Evolutionary conservation across 2,888 invertebrate genomes (phyloP).

Genomic region (Scaptodrosophila latifasciaeformis): DNA sequence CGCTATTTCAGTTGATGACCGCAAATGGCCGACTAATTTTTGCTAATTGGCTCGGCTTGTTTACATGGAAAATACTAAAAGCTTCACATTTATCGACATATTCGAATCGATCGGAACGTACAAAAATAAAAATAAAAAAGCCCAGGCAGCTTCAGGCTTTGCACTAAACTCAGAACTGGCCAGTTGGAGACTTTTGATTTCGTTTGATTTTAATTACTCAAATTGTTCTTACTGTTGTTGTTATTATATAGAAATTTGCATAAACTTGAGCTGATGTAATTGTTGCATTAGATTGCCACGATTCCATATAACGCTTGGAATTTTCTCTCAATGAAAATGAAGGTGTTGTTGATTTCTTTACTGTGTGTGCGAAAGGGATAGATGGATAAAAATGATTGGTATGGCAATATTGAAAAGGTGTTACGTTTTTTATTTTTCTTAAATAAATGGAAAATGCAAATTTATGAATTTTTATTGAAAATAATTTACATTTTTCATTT

Average conservation of each 20-base stretch:
- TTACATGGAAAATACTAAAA: neutral
- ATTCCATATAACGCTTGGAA: neutral
- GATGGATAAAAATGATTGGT: too few relatives aligned
- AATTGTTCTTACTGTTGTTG: neutral
- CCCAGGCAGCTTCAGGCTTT: neutral
- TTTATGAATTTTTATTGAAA: neutral
- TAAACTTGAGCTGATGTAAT: constrained; percentile 34
- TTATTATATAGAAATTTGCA: neutral
- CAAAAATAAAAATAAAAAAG: neutral
- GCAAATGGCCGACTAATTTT: constrained; percentile 1
- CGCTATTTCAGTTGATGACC: too few relatives aligned
- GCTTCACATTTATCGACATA: too few relatives aligned
- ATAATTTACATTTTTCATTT: constrained; percentile 1
- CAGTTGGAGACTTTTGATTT: constrained; percentile 6
- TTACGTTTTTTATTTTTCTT: neutral
- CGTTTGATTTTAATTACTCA: constrained; percentile 7
- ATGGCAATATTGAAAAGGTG: neutral
- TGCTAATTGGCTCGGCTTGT: neutral
- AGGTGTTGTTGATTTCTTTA: too few relatives aligned
- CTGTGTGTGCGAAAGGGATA: too few relatives aligned
- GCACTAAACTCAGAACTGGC: neutral
- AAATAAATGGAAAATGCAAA: constrained; percentile 8
- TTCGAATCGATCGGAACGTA: too few relatives aligned
- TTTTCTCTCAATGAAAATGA: constrained; percentile 3
- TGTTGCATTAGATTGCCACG: constrained; percentile 20